phyloP scores from a whole-genome alignment of 2,888 invertebrate species.

The Villa cingulata region DNA sequence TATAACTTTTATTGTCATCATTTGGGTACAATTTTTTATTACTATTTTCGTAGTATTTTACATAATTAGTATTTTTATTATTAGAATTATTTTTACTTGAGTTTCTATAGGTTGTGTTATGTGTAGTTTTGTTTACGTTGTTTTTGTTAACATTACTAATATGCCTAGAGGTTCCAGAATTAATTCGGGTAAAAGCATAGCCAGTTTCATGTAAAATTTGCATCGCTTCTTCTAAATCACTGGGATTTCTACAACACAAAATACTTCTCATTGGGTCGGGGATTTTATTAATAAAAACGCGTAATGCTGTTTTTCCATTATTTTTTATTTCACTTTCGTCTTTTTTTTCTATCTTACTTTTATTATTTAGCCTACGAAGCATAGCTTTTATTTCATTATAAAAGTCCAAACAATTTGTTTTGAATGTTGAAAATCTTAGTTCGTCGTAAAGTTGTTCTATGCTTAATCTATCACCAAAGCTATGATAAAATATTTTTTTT shows the following conservation, averaged over 20 bases:
- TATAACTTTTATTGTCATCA: too few species aligned
- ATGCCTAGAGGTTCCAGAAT: not conserved
- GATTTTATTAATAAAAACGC: conserved; percentile 8
- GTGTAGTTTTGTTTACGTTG: too few species aligned
- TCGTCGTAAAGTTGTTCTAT: conserved; percentile 5
- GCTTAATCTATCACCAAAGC: too few species aligned
- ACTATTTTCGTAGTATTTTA: too few species aligned
- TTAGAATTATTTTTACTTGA: too few species aligned
- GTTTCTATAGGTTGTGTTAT: too few species aligned
- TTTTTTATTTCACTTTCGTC: not conserved
- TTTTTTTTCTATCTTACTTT: conserved; percentile 6
- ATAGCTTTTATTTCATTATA: too few species aligned
- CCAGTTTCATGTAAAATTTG: conserved; percentile 11
- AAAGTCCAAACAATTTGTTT: conserved; percentile 6
- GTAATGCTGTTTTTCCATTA: conserved; percentile 5
- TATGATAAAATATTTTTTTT: conserved; percentile 1
- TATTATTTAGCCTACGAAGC: conserved; percentile 12
- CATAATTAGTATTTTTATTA: too few species aligned
- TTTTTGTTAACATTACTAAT: too few species aligned
- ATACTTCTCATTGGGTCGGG: conserved; percentile 11
- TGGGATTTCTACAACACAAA: too few species aligned
- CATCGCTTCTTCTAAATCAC: conserved; percentile 10
- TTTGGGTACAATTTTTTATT: too few species aligned
- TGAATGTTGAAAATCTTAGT: conserved; percentile 5
- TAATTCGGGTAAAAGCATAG: conserved; percentile 6